Percentiles rank a stretch among this genome's conserved stretches.
These are phyloP conservation scores for Climacteris rufus DNA, from an alignment of 2,113 vertebrate genomes.

Conservation along the genomic window DNA sequence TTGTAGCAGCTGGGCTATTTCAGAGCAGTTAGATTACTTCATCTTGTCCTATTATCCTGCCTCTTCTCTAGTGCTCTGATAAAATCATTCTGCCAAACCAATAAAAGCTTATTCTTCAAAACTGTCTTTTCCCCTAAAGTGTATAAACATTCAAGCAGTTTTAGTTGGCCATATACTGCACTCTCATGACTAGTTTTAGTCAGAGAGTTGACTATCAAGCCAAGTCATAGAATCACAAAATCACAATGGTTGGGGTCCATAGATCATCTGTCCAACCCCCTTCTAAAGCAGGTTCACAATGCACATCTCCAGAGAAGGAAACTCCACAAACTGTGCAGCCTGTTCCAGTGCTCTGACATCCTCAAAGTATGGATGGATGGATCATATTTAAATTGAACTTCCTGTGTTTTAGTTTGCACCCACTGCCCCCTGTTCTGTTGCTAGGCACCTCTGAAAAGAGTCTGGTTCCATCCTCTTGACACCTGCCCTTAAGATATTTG, in stretches of 20 bases:
- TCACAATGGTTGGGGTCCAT: neutral
- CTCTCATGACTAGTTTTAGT: neutral
- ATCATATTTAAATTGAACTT: neutral
- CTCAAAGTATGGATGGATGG: neutral
- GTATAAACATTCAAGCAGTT: neutral
- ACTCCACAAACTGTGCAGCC: neutral
- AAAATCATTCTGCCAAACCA: constrained; percentile 1
- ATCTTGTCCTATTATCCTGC: neutral
- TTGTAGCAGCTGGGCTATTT: constrained; percentile 5
- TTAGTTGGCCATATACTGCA: neutral
- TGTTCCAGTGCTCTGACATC: neutral
- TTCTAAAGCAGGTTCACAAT: neutral
- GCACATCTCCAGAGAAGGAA: neutral
- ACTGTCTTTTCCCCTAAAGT: neutral
- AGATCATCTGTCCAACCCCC: neutral
- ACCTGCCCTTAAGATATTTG: neutral
- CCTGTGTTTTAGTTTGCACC: neutral
- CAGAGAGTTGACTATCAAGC: neutral
- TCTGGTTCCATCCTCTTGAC: neutral
- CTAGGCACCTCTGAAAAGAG: neutral
- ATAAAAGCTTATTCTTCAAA: constrained; percentile 1
- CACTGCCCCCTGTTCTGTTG: neutral
- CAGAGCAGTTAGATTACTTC: neutral
- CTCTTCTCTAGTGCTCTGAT: neutral
- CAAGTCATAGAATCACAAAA: neutral